Percentiles rank a stretch among this genome's conserved stretches.
These are phyloP conservation scores for Orussus abietinus DNA, from an alignment of 1,140 invertebrate genomes.

Conservation along the genomic window DNA sequence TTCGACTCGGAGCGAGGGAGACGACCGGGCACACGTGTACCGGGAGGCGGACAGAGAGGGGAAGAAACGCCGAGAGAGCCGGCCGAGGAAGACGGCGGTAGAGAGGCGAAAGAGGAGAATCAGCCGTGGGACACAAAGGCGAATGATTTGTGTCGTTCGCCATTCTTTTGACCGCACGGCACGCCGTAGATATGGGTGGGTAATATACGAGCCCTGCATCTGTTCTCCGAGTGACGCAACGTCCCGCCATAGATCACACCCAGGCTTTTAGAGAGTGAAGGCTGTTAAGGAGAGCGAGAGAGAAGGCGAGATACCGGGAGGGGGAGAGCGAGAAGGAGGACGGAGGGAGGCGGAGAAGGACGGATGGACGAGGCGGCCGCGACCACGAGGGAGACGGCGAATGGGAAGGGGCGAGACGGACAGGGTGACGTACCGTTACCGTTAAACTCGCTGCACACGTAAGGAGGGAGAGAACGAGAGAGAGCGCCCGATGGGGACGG, in stretches of 20 bases:
- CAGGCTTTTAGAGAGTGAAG: constrained; percentile 50
- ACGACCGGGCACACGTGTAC: too few species aligned
- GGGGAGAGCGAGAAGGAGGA: too few species aligned
- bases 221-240: constrained; percentile 54
- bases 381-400: too few species aligned
- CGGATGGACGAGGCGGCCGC: too few species aligned
- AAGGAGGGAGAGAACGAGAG: constrained; percentile 24
- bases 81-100: too few species aligned
- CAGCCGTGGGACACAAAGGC: constrained; percentile 42
- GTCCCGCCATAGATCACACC: constrained; percentile 52
- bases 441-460: constrained; percentile 44
- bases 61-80: too few species aligned
- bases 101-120: too few species aligned
- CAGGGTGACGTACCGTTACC: constrained; percentile 47
- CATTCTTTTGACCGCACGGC: constrained; percentile 39
- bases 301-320: too few species aligned
- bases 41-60: too few species aligned
- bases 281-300: constrained; percentile 42
- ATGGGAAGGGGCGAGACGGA: constrained; percentile 18
- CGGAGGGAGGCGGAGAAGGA: too few species aligned
- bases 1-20: too few species aligned
- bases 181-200: constrained; percentile 43
- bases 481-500: too few species aligned
- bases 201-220: constrained; percentile 56
- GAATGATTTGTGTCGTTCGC: constrained; percentile 50